phyloP scores from a whole-genome alignment of 1,140 invertebrate genomes.

The Papilio xuthus region DNA sequence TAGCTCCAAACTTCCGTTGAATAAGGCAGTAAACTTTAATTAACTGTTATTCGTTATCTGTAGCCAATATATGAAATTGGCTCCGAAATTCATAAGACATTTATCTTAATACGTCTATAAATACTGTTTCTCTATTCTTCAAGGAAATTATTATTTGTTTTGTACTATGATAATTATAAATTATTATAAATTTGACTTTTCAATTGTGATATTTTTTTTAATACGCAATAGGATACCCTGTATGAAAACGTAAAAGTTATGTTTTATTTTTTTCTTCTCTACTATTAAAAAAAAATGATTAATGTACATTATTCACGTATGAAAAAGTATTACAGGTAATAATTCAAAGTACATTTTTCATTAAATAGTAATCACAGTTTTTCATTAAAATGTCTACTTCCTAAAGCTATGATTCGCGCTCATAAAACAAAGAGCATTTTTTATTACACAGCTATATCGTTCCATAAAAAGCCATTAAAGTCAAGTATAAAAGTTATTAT shows the following conservation, averaged over 20 bases:
- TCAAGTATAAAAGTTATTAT: conserved; percentile 20
- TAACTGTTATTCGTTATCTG: conserved; percentile 3
- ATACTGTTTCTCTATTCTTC: too few species aligned
- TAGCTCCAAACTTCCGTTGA: not conserved
- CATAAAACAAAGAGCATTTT: conserved; percentile 16
- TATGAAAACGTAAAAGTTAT: too few species aligned
- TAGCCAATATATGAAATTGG: not conserved
- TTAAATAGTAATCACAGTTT: not conserved
- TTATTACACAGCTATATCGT: conserved; percentile 15
- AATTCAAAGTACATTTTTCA: not conserved
- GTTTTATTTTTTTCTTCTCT: too few species aligned
- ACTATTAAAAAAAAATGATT: too few species aligned
- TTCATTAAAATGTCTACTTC: conserved; percentile 2
- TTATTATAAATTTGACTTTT: too few species aligned
- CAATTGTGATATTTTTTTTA: too few species aligned
- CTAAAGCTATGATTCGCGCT: not conserved
- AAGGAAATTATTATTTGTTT: too few species aligned
- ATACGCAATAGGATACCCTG: too few species aligned
- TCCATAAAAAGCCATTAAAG: conserved; percentile 3
- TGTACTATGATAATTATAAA: too few species aligned
- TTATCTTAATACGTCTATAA: not conserved
- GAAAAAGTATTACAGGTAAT: not conserved
- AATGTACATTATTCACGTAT: too few species aligned
- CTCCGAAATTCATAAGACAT: too few species aligned
- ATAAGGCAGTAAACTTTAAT: conserved; percentile 7